phyloP scores from a whole-genome alignment of 2,113 vertebrate species.

The Cyrtonyx montezumae region DNA sequence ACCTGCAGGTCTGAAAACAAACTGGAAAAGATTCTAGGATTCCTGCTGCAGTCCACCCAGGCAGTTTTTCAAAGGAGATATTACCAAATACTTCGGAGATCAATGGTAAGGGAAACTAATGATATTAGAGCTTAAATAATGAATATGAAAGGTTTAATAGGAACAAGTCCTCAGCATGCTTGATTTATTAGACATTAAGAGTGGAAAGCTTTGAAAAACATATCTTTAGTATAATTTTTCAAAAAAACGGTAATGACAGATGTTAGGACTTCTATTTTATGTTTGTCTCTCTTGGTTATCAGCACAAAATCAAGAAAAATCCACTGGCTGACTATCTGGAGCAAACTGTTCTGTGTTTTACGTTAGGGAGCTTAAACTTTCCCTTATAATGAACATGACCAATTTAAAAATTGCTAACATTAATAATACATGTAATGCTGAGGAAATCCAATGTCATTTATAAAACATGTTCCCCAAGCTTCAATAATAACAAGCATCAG shows the following conservation, averaged over 20 bases:
- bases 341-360: neutral
- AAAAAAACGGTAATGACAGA: neutral
- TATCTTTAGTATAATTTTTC: neutral
- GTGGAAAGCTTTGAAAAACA: neutral
- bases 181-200: neutral
- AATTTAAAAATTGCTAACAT: slow-evolving; percentile 9
- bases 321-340: neutral
- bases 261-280: neutral
- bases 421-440: neutral
- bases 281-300: neutral
- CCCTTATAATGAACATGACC: neutral
- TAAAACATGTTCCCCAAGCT: slow-evolving; percentile 23
- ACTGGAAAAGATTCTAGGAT: neutral
- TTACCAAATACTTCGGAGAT: neutral
- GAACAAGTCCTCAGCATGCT: neutral
- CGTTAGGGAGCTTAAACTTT: neutral
- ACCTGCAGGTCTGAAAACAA: neutral
- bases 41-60: neutral
- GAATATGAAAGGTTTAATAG: neutral
- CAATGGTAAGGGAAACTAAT: neutral
- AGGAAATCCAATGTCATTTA: neutral
- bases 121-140: neutral
- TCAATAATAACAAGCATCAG: slow-evolving; percentile 32
- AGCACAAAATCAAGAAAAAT: neutral
- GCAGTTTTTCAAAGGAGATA: neutral